Conservation (phyloP, 2,888 invertebrate species). For the Eupithecia inturbata region DNA sequence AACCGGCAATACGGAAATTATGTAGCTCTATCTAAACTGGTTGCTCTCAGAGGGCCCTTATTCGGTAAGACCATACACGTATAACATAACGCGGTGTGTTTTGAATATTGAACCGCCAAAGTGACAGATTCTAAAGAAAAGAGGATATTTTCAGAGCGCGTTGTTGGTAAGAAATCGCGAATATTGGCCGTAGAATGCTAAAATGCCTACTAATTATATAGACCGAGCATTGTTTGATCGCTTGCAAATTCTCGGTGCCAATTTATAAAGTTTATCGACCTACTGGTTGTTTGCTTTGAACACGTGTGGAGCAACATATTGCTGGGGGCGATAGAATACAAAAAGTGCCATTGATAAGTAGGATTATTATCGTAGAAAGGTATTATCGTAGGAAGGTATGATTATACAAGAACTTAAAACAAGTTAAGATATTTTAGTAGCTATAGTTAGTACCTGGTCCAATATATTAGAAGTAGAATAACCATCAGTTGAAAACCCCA, state of each 20-base stretch:
- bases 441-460: too few relatives aligned
- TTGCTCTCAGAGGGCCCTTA: constrained; percentile 13
- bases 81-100: not conserved
- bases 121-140: not conserved
- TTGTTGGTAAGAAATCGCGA: not conserved
- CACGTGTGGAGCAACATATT: constrained; percentile 36
- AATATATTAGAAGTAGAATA: not conserved
- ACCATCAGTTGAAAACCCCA: not conserved
- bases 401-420: not conserved
- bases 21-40: constrained; percentile 32
- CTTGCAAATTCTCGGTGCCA: constrained; percentile 42
- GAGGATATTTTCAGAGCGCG: not conserved
- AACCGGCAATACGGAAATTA: constrained; percentile 20
- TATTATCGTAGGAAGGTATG: not conserved
- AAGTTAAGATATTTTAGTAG: not conserved
- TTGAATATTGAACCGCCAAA: not conserved
- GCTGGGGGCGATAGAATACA: constrained; percentile 37
- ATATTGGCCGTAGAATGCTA: constrained; percentile 3
- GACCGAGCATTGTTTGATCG: constrained; percentile 36
- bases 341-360: constrained; percentile 40
- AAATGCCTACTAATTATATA: constrained; percentile 35
- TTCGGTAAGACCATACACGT: not conserved
- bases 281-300: constrained; percentile 34
- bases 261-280: constrained; percentile 45
- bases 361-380: constrained; percentile 1